A percentile compares a stretch with the other conserved stretches of the same genome.
phyloP scores from a whole-genome alignment of 2,888 invertebrate genomes.

The Spodoptera littoralis region DNA sequence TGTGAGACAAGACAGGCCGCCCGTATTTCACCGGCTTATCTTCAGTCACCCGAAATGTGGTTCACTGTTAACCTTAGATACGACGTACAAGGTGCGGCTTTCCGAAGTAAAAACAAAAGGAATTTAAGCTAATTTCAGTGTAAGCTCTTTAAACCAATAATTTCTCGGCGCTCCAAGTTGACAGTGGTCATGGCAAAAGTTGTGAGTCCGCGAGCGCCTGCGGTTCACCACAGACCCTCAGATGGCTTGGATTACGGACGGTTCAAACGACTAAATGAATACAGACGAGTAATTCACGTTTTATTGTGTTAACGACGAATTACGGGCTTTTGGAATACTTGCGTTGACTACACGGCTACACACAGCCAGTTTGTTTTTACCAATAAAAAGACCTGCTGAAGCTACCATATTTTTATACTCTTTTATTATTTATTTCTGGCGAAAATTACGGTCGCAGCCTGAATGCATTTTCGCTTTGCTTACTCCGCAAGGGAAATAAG shows the following conservation, averaged over 20 bases:
- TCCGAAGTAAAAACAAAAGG: slow-evolving; percentile 52
- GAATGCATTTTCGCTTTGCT: slow-evolving; percentile 53
- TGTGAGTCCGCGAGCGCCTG: slow-evolving; percentile 68
- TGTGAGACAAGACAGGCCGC: slow-evolving; percentile 42
- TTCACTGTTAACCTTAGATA: slow-evolving; percentile 53
- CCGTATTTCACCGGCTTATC: slow-evolving; percentile 59
- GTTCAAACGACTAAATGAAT: slow-evolving; percentile 58
- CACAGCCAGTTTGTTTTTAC: slow-evolving; percentile 1
- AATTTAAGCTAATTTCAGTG: slow-evolving; percentile 59
- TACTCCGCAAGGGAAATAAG: slow-evolving; percentile 54
- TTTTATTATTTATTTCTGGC: slow-evolving; percentile 38
- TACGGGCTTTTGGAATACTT: slow-evolving; percentile 19
- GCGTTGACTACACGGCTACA: slow-evolving; percentile 8
- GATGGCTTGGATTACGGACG: slow-evolving; percentile 68
- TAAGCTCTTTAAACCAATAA: slow-evolving; percentile 63
- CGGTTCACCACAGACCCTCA: slow-evolving; percentile 68
- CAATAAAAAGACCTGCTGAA: slow-evolving; percentile 28
- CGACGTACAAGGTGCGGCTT: slow-evolving; percentile 36
- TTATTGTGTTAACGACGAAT: slow-evolving; percentile 44
- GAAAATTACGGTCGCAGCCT: slow-evolving; percentile 40
- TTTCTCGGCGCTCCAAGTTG: slow-evolving; percentile 63
- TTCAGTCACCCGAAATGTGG: slow-evolving; percentile 56
- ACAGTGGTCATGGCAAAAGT: slow-evolving; percentile 69
- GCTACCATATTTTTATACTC: slow-evolving; percentile 21
- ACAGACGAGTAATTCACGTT: slow-evolving; percentile 53